Percentiles rank a stretch among this genome's conserved stretches.
phyloP scores from a whole-genome alignment of 2,797 vertebrate species.

The Sciaenops ocellatus region DNA sequence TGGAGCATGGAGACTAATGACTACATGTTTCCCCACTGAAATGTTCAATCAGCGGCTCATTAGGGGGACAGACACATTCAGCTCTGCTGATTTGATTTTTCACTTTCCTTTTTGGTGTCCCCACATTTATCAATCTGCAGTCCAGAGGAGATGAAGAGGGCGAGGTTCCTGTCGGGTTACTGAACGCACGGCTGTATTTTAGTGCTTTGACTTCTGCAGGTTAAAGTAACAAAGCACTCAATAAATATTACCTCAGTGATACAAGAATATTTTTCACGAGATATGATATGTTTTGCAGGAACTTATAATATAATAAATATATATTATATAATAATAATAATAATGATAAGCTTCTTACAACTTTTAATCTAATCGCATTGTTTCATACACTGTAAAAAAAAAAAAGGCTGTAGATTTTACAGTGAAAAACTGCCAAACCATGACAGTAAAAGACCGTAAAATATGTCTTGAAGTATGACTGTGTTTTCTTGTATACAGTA shows the following conservation, averaged over 20 bases:
- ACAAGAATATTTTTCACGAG: neutral
- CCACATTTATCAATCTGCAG: constrained; percentile 67
- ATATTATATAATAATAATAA: neutral
- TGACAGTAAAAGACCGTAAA: no score
- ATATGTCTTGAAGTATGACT: no score
- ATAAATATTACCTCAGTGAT: neutral
- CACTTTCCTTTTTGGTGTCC: constrained; percentile 72
- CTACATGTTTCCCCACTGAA: constrained; percentile 82
- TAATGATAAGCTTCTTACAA: neutral
- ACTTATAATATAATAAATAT: no score
- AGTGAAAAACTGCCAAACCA: no score
- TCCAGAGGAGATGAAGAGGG: constrained; percentile 43
- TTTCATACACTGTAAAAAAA: neutral
- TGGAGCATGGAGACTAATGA: constrained; percentile 78
- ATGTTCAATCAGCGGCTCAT: constrained; percentile 84
- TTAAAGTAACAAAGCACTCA: neutral
- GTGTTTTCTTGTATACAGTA: no score
- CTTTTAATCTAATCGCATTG: neutral
- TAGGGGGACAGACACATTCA: constrained; percentile 75
- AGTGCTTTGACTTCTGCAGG: neutral
- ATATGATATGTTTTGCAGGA: neutral
- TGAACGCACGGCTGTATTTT: neutral
- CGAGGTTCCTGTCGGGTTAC: neutral
- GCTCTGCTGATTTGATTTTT: constrained; percentile 80
- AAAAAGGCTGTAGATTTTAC: no score